Evolutionary conservation across 1,140 invertebrate species (phyloP), one percentile per base, ranked within the genome.

Genomic region (Cotesia glomerata): DNA sequence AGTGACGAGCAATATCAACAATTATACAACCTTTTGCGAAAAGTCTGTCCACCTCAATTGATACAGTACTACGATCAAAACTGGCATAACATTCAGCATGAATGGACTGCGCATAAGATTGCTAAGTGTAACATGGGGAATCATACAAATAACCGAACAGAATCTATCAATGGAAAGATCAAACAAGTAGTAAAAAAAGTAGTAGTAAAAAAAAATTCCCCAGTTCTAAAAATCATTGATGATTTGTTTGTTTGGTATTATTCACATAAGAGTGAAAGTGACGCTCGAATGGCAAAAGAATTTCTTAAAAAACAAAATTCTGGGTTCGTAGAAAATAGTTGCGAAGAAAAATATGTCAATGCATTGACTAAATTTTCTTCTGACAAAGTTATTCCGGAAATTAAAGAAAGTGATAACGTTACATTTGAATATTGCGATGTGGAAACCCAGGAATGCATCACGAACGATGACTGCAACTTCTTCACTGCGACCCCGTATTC

Each of bases 101-200:
- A 78, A 35, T 78, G 75, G 77, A 51, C 56, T 9, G 9, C 16
- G 4, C 77, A 9, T 56, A 67, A 52, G 7, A 75, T 78, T 69
- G 51, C 5, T 0, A 3, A 62, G 4, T 67, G 66, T 34, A 78
- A 76, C 65, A 63, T 75, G 4, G n/a, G 58, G 11, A 74, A 76
- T 36, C 49, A 13, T 4, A 78, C 77, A 1, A 76, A 75, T 49
- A 78, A 78, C 16, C 35, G 64, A 51, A 9, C 75, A 0, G 77
- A 78, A 34, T 72, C 62, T 8, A 63, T 73, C 13, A 76, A 78
- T 63, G 8, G 16, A 0, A 52, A 75, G 69, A 71, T 78, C 0
- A 76, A 78, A 66, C 35, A 66, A 9, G 70, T 76, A 1, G 58
- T 75, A 8, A n/a, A 66, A 11, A 67, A 63, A 68, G n/a, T n/a